Base-by-base conservation (phyloP, 1,140 invertebrate genomes). In the Nebria ingens region DNA sequence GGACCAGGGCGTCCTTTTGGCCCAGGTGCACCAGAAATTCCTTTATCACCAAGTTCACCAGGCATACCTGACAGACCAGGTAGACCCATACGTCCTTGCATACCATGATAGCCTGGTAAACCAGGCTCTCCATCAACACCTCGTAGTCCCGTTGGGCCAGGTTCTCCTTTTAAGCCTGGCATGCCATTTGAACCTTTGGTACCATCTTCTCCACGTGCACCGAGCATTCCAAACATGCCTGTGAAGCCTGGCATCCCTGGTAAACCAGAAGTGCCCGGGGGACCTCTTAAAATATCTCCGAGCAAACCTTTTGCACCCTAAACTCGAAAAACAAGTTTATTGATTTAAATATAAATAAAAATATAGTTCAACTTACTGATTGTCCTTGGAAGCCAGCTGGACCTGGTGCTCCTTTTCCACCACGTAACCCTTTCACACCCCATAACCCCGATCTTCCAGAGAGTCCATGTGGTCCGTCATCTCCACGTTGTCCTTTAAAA, bases 31-130 rank as follows among this genome's bases (percentile, higher is more conserved):
- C 86, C 85, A 61, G 76, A 71, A 60, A 67, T 62, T 23, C 82
- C 84, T 29, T 75, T 61, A 20, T 59, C 50, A 17, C 88, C 88
- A 0, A 85, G 83, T 3, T 84, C 83, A 59, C 88, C 89, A 68
- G 86, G 88, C 22, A 80, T 75, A 45, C 86, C 87, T 68, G 86
- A 85, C 1, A 75, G 73, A 1, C 87, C 87, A 17, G 75, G 61
- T 2, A 77, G 77, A 17, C 84, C 85, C 42, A 67, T 50, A 1
- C 68, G 68, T 56, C 84, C 84, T 65, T 79, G 78, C 13, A 67
- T 62, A 61, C 79, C 77, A n/a, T 60, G 56, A 0, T 62, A 54
- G 25, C 80, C 80, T 49, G 64, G 63, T 4, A 62, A 49, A 34
- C 79, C 79, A 25, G 61, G 59, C 2, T 57, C 53, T 20, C 79